Conservation (phyloP, 2,797 vertebrate genomes). For the Clamator glandarius region DNA sequence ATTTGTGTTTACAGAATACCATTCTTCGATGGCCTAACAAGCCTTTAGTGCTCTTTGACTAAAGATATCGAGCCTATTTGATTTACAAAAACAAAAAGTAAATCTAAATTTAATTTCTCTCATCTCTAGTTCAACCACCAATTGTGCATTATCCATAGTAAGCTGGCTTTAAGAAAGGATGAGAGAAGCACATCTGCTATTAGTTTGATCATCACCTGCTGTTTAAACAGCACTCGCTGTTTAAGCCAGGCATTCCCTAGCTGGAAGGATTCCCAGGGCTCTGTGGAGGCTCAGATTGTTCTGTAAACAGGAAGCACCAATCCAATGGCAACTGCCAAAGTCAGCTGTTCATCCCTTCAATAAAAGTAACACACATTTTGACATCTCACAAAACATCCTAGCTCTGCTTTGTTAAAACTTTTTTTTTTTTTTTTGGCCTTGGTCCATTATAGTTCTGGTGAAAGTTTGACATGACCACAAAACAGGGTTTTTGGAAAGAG, state of each 20-base stretch:
- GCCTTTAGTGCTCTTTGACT: neutral
- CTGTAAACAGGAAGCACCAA: slow-evolving; percentile 71
- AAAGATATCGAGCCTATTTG: neutral
- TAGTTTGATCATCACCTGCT: slow-evolving; percentile 71
- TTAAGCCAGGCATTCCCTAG: slow-evolving; percentile 62
- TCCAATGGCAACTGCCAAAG: slow-evolving; percentile 52
- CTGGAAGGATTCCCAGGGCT: slow-evolving; percentile 56
- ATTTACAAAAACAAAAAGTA: neutral
- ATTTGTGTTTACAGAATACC: slow-evolving; percentile 58
- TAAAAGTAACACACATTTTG: slow-evolving; percentile 18
- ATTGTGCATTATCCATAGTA: neutral
- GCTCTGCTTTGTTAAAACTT: neutral
- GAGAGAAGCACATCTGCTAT: slow-evolving; percentile 61
- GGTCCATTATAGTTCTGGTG: neutral
- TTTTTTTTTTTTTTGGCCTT: neutral
- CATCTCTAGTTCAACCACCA: slow-evolving; percentile 29
- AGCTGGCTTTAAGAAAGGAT: slow-evolving; percentile 35
- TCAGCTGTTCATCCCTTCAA: slow-evolving; percentile 45
- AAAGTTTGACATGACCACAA: slow-evolving; percentile 26
- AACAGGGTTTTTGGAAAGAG: neutral
- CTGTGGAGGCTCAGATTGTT: slow-evolving; percentile 4
- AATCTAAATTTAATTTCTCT: slow-evolving; percentile 35
- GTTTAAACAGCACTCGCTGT: slow-evolving; percentile 60
- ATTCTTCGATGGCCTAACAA: slow-evolving; percentile 4
- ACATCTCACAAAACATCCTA: slow-evolving; percentile 12